These are phyloP conservation scores for Dastarcus helophoroides DNA, from an alignment of 2,888 invertebrate genomes.

Conservation along the genomic window DNA sequence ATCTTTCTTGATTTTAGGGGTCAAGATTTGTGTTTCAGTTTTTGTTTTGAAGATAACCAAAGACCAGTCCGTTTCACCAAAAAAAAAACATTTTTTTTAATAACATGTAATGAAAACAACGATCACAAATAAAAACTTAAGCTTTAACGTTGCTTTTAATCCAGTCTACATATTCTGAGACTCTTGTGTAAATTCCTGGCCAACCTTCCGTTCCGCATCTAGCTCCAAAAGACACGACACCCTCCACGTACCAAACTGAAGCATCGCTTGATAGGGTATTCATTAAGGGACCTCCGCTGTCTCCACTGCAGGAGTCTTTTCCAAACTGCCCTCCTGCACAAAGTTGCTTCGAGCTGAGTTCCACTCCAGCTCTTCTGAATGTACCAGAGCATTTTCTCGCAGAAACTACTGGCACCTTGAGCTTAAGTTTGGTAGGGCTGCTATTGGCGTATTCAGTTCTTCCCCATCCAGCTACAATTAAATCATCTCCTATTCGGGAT, in stretches of 20 bases:
- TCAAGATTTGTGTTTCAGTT: too few relatives aligned
- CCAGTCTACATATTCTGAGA: constrained; percentile 44
- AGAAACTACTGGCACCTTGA: constrained; percentile 38
- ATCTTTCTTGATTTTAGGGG: too few relatives aligned
- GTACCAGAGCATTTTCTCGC: constrained; percentile 13
- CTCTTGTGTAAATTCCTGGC: constrained; percentile 29
- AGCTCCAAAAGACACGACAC: constrained; percentile 54
- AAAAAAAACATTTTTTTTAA: too few relatives aligned
- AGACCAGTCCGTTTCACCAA: too few relatives aligned
- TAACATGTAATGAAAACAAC: too few relatives aligned
- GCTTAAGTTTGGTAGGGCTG: constrained; percentile 41
- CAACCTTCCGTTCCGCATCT: constrained; percentile 26
- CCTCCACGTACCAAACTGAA: constrained; percentile 47
- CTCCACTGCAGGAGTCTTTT: constrained; percentile 63
- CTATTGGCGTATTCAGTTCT: constrained; percentile 42
- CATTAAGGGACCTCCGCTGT: constrained; percentile 71
- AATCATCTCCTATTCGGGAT: constrained; percentile 34
- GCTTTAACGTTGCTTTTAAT: constrained; percentile 38
- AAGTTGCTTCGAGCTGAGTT: constrained; percentile 21
- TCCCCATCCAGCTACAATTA: constrained; percentile 55
- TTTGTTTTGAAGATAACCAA: too few relatives aligned
- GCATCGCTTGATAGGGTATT: constrained; percentile 35
- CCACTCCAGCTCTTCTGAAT: constrained; percentile 21
- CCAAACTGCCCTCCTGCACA: constrained; percentile 34
- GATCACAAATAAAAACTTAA: constrained; percentile 1